Evolutionary conservation across 2,797 vertebrate species (phyloP).

Genomic region (Sternarchorhynchus goeldii): DNA sequence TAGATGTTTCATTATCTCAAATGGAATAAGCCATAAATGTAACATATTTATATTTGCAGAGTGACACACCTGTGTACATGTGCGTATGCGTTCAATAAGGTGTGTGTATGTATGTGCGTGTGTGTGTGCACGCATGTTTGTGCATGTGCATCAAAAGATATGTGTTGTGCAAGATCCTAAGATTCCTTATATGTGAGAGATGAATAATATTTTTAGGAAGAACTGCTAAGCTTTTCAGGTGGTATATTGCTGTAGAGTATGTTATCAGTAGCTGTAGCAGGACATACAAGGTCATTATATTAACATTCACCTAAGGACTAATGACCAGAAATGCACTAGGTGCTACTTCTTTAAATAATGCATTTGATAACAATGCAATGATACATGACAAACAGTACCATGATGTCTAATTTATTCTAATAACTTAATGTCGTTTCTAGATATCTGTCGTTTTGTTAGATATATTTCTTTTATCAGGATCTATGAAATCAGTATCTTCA

Average conservation of each 20-base stretch:
- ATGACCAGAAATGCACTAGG: conserved; percentile 31
- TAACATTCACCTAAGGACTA: conserved; percentile 17
- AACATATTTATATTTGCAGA: conserved; percentile 44
- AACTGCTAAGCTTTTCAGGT: conserved; percentile 33
- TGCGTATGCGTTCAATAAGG: conserved; percentile 24
- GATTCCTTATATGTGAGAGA: neutral
- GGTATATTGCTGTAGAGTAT: conserved; percentile 46
- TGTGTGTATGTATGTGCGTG: conserved; percentile 16
- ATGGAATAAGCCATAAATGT: conserved; percentile 52
- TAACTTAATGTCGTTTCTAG: conserved; percentile 47
- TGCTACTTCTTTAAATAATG: conserved; percentile 37
- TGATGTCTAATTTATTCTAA: conserved; percentile 48
- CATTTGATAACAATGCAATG: conserved; percentile 19
- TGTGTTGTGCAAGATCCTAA: conserved; percentile 1
- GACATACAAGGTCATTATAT: conserved; percentile 22
- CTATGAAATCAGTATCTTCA: neutral
- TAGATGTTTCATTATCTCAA: conserved; percentile 43
- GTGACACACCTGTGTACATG: conserved; percentile 36
- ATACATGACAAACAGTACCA: conserved; percentile 33
- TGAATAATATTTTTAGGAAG: conserved; percentile 11
- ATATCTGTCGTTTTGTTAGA: conserved; percentile 16
- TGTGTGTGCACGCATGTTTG: conserved; percentile 14
- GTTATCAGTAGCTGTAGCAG: conserved; percentile 52
- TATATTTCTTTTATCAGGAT: neutral
- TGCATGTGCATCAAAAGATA: neutral